These are phyloP conservation scores for Drosophila leonis DNA, from an alignment of 2,888 invertebrate species.

Conservation along the genomic window DNA sequence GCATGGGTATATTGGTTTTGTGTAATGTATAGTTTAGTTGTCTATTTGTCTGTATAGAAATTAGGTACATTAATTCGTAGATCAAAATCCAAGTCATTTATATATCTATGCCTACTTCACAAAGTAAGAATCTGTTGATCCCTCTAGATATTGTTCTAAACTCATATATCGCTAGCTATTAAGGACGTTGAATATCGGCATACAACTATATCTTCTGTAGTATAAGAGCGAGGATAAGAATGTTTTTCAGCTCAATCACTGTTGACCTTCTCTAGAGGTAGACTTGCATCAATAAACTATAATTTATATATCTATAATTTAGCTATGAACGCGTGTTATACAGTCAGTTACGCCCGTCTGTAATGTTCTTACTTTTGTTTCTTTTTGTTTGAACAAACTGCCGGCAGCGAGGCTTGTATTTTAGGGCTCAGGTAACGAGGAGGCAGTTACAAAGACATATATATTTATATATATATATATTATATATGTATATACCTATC, in stretches of 20 bases:
- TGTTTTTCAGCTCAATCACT: too few relatives aligned
- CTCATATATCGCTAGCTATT: too few relatives aligned
- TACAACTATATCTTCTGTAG: too few relatives aligned
- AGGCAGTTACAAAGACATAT: constrained; percentile 28
- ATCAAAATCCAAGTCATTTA: too few relatives aligned
- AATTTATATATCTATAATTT: background rate
- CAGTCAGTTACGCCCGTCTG: background rate
- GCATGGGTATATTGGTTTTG: background rate
- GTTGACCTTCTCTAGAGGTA: background rate
- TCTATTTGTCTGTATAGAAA: background rate
- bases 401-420: constrained; percentile 41
- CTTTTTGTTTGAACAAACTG: constrained; percentile 41
- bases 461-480: constrained; percentile 1
- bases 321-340: background rate
- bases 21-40: background rate
- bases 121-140: too few relatives aligned
- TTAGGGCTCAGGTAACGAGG: constrained; percentile 41
- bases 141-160: too few relatives aligned
- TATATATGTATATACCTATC: constrained; percentile 21
- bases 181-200: too few relatives aligned
- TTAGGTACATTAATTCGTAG: background rate
- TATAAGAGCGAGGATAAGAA: too few relatives aligned
- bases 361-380: background rate
- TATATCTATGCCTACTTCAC: too few relatives aligned
- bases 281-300: background rate